These are phyloP conservation scores for Triplophysa yarkandensis DNA, from an alignment of 2,797 vertebrate genomes.

Conservation along the genomic window DNA sequence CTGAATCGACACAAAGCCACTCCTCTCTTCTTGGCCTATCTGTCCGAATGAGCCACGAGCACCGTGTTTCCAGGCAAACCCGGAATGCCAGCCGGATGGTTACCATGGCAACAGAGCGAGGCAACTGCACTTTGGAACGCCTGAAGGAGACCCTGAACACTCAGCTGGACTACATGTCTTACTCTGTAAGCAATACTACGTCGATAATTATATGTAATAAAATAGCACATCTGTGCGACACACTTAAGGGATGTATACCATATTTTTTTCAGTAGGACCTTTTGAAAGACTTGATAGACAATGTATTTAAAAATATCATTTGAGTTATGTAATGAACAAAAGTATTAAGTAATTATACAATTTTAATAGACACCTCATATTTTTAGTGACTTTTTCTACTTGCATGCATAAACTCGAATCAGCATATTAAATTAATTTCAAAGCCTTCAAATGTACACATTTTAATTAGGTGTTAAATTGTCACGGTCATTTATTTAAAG, in stretches of 20 bases:
- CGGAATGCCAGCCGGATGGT: not conserved
- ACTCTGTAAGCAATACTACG: not conserved
- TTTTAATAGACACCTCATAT: too few relatives aligned
- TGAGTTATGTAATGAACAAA: too few relatives aligned
- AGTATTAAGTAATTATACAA: too few relatives aligned
- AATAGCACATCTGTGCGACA: not conserved
- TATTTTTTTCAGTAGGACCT: not conserved
- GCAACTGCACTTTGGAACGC: not conserved
- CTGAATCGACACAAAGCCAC: not conserved
- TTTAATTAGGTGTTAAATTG: too few relatives aligned
- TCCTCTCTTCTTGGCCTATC: not conserved
- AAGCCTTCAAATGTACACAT: too few relatives aligned
- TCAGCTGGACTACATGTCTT: not conserved
- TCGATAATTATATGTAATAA: not conserved
- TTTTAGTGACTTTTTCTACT: too few relatives aligned
- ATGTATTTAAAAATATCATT: too few relatives aligned
- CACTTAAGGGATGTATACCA: not conserved
- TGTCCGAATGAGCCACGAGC: not conserved
- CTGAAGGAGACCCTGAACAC: not conserved
- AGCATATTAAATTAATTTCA: too few relatives aligned
- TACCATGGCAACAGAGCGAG: slow-evolving; percentile 6
- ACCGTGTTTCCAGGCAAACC: slow-evolving; percentile 13
- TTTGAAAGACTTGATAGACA: too few relatives aligned
- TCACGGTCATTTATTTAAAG: too few relatives aligned
- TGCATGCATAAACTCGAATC: too few relatives aligned